Base-by-base conservation (phyloP, 2,888 invertebrate species). In the Hypena proboscidalis region DNA sequence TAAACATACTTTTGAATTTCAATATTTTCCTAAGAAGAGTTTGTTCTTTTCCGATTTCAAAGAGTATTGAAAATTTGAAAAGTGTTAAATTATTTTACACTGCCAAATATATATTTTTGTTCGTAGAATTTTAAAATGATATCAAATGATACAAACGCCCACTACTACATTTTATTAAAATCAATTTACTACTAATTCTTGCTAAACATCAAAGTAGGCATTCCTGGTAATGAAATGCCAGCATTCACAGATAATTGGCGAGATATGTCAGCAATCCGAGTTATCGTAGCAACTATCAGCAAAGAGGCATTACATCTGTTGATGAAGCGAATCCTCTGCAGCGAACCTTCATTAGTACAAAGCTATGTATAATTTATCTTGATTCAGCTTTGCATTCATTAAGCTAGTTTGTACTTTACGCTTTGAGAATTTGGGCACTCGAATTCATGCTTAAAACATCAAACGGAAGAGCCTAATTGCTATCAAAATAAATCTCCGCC, bases 331-430 rank as follows among this genome's bases (percentile, higher is more conserved):
- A 43, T 42, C 29, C 21, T 29, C 29, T 10, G 29, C 25, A 35
- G 39, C 32, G 33, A 50, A 58, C 59, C 68, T 70, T 70, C 74
- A 77, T 79, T 76, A 75, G 63, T 66, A 58, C 58, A 51, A 67
- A 70, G 68, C 69, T 71, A 62, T n/a, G n/a, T n/a, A n/a, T 58
- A 66, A 65, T 69, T 67, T 66, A 73, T 77, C 78, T 67, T 62
- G 68, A 71, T 75, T 66, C 58, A 62, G 54, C 52, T 54, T 50
- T 34, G 11, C 38, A 37, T 45, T 39, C n/a, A 29, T 17, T 8
- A 6, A 32, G 9, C 20, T 39, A 39, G 20, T 25, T 27, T 23
- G 20, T 8, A 9, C 32, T 22, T 29, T 37, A 6, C 33, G 5
- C 27, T 41, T 47, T 35, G 17, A 41, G 21, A 26, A 39, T 32